Conservation (phyloP, 2,888 invertebrate species). For the Caenorhabditis drosophilae region DNA sequence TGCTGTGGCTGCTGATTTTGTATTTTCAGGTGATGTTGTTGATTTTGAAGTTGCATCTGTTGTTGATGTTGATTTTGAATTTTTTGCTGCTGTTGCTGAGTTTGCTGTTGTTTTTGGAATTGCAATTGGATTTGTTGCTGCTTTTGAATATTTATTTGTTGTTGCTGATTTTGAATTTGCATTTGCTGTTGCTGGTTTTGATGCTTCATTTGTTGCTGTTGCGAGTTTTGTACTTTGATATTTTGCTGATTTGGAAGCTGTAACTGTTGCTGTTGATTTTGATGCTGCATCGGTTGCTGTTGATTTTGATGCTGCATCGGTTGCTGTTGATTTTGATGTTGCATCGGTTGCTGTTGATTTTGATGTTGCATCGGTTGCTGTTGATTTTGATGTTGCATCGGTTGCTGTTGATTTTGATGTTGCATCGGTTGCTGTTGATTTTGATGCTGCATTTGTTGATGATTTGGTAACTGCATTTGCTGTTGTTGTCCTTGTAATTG, state of each 20-base stretch:
- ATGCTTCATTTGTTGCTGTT: neutral
- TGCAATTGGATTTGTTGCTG: conserved; percentile 5
- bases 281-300: conserved; percentile 8
- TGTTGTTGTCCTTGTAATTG: conserved; percentile 7
- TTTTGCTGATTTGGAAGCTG: conserved; percentile 3
- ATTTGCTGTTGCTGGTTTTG: conserved; percentile 5
- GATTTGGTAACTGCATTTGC: conserved; percentile 3
- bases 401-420: neutral
- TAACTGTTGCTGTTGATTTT: conserved; percentile 6
- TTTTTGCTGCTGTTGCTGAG: conserved; percentile 2
- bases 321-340: neutral
- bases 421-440: neutral
- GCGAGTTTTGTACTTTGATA: conserved; percentile 5
- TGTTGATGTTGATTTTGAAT: conserved; percentile 3
- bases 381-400: conserved; percentile 3
- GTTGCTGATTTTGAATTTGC: neutral
- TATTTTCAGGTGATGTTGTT: neutral
- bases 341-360: conserved; percentile 1
- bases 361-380: conserved; percentile 10
- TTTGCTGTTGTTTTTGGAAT: conserved; percentile 1
- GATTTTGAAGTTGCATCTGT: neutral
- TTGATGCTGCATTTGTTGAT: conserved; percentile 4
- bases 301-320: conserved; percentile 7
- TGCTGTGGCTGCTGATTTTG: neutral
- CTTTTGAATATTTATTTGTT: neutral